Evolutionary conservation across 37 sponge, comb jelly and placozoan species (phyloP), one percentile per base, ranked within the genome.

Genomic region (Mnemiopsis leidyi): DNA sequence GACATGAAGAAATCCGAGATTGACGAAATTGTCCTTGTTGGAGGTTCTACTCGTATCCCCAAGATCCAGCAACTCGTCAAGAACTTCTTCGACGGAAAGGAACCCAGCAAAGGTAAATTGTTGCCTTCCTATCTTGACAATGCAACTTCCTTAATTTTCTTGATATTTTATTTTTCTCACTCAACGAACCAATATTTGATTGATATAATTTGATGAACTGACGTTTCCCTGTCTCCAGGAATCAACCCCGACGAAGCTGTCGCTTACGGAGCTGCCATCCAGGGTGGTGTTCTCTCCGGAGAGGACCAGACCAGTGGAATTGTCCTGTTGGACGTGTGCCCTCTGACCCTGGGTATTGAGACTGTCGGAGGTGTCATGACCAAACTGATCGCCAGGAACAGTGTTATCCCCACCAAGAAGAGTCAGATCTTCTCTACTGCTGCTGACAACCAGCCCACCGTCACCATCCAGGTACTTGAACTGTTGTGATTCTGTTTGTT

Each of bases 311-410:
- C 96, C 0, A 38, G 92, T 7, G 95, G 96, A 2, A 92, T 99
- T 0, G 93, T 99, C 23, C 95, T 99, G 0, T 94, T 99, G 39
- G 99, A 99, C 48, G 99, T 99, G 68, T 97, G 96, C 76, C 97
- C 99, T 18, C 96, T 99, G 37, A 97, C 99, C 76, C 93, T 99
- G 36, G 99, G 99, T 38, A 99, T 99, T 85, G 99, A 99, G 94
- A 99, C 99, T 0, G 97, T 99, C 36, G 99, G 99, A 7, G 99
- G 99, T 24, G 99, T 99, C 75, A 99, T 99, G 99, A 99, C 97
- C 77, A 99, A 96, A 67, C 95, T 99, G 24, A 97, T 99, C 85
- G 92, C 96, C 1, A 85, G 97, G 13, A 99, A 99, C 93, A 94
- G 97, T 34, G 97, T 97, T 39, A 97, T 99, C 71, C 99, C 99